These are phyloP conservation scores for Pelmatolapia mariae DNA, from an alignment of 2,113 vertebrate genomes.

Conservation along the genomic window DNA sequence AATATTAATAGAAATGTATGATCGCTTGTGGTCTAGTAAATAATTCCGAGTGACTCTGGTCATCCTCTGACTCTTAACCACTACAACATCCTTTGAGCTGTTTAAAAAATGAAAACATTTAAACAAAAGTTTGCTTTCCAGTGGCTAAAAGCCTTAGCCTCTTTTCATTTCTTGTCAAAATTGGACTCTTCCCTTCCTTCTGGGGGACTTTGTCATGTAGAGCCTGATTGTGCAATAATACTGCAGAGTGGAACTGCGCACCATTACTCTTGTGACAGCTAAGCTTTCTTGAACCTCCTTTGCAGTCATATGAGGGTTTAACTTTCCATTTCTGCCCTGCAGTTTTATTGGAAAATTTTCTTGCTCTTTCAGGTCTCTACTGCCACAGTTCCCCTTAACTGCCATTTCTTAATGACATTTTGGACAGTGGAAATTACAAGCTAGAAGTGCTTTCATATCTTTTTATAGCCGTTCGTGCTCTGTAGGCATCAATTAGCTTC, in stretches of 20 bases:
- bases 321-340: neutral
- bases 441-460: neutral
- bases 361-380: neutral
- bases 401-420: neutral
- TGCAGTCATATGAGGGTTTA: neutral
- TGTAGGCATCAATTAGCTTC: neutral
- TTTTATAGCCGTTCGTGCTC: neutral
- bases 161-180: neutral
- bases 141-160: neutral
- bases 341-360: neutral
- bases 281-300: neutral
- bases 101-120: neutral
- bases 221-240: neutral
- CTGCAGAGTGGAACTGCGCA: neutral
- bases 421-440: neutral
- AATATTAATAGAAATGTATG: neutral
- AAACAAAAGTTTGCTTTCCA: neutral
- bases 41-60: neutral
- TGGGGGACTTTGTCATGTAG: neutral
- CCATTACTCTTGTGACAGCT: neutral
- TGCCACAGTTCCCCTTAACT: neutral
- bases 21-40: neutral
- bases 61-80: neutral
- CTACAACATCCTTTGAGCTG: neutral
- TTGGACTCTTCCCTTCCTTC: neutral